These are phyloP conservation scores for Branchinecta sandiegonensis DNA, from an alignment of 2,888 invertebrate species.

Conservation along the genomic window DNA sequence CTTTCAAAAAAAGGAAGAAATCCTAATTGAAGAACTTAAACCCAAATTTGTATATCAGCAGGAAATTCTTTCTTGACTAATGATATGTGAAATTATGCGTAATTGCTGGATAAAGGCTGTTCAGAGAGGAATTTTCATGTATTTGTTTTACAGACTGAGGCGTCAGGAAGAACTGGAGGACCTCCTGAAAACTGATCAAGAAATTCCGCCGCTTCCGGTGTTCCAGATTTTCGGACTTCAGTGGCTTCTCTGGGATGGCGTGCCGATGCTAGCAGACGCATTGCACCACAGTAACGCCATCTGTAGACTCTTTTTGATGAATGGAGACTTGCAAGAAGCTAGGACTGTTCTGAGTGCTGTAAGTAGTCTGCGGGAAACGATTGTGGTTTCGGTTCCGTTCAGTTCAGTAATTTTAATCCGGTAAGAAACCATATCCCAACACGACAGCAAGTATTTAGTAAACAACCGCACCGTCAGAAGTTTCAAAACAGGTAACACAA, in stretches of 20 bases:
- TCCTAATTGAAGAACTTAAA: too few species aligned
- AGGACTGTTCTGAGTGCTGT: too few species aligned
- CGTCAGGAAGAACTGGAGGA: conserved; percentile 29
- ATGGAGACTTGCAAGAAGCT: conserved; percentile 63
- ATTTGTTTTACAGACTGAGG: conserved; percentile 25
- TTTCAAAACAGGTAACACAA: too few species aligned
- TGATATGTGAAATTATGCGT: conserved; percentile 26
- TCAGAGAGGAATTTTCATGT: conserved; percentile 28
- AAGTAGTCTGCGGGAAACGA: too few species aligned
- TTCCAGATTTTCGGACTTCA: neutral
- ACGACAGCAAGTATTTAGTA: too few species aligned
- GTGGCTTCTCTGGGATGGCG: conserved; percentile 4
- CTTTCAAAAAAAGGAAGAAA: too few species aligned
- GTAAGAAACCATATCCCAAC: too few species aligned
- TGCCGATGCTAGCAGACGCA: conserved; percentile 59
- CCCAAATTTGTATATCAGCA: too few species aligned
- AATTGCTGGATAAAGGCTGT: too few species aligned
- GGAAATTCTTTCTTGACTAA: conserved; percentile 14
- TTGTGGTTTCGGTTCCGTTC: too few species aligned
- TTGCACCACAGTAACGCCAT: conserved; percentile 76
- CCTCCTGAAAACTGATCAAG: neutral
- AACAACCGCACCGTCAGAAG: too few species aligned
- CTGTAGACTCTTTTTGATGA: conserved; percentile 65
- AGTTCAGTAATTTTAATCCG: too few species aligned
- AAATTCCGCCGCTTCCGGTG: neutral